phyloP scores from a whole-genome alignment of 92 coral and sea anemone species.

The Desmophyllum pertusum region DNA sequence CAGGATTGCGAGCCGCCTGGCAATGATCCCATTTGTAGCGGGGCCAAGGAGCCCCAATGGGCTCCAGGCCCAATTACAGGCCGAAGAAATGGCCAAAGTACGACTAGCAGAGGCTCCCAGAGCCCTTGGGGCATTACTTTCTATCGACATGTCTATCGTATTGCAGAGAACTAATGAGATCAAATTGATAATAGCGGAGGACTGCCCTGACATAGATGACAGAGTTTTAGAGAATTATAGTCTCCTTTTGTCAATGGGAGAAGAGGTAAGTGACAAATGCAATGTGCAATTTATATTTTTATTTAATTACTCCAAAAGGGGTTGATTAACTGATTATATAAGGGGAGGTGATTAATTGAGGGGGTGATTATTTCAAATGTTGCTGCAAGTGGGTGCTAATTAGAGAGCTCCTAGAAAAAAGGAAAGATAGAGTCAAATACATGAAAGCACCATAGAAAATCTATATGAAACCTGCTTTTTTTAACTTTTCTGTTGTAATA shows the following conservation, averaged over 20 bases:
- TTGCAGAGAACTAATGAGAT: not conserved
- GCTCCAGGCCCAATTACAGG: not conserved
- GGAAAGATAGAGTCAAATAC: too few species aligned
- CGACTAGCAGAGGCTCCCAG: not conserved
- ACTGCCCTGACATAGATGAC: not conserved
- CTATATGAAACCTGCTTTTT: too few species aligned
- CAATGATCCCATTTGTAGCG: not conserved
- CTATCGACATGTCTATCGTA: not conserved
- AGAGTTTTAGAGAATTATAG: not conserved
- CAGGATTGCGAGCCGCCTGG: conserved; percentile 12
- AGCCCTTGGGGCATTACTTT: not conserved
- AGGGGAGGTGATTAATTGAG: too few species aligned
- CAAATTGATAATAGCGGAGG: not conserved
- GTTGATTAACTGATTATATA: not conserved
- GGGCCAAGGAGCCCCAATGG: not conserved
- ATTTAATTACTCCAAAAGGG: not conserved
- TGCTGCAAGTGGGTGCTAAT: too few species aligned
- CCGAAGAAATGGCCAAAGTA: not conserved
- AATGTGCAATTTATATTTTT: not conserved
- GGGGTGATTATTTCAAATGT: too few species aligned
- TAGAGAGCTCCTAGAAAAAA: too few species aligned
- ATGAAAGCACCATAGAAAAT: too few species aligned
- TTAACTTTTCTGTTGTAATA: too few species aligned
- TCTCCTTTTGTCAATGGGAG: not conserved
- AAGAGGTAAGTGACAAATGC: not conserved